Conservation (phyloP, 2,888 invertebrate species). For the Griposia aprilina region DNA sequence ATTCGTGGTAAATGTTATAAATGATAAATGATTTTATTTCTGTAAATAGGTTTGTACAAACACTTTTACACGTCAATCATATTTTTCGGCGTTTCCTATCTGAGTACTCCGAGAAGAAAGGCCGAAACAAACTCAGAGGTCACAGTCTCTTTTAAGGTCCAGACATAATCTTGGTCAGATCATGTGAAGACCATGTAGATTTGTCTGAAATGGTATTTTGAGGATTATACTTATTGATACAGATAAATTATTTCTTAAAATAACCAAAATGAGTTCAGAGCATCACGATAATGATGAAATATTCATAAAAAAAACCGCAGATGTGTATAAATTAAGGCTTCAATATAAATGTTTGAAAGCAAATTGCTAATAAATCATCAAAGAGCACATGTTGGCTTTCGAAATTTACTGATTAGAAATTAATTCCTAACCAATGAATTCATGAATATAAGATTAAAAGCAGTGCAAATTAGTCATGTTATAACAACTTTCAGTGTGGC, state of each 20-base stretch:
- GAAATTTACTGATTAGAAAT: not conserved
- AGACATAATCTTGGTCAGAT: too few species aligned
- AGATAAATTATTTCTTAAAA: not conserved
- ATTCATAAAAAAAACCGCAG: not conserved
- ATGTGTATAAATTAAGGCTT: not conserved
- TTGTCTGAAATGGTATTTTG: too few species aligned
- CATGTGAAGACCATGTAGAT: too few species aligned
- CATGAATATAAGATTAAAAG: not conserved
- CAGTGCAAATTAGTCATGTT: not conserved
- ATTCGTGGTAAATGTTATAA: not conserved
- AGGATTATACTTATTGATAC: too few species aligned
- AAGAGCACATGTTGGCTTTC: not conserved
- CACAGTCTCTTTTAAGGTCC: too few species aligned
- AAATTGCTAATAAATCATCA: not conserved
- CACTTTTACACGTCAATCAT: too few species aligned
- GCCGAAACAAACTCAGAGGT: too few species aligned
- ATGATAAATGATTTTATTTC: too few species aligned
- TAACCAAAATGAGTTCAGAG: not conserved
- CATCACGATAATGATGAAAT: not conserved
- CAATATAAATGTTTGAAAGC: not conserved
- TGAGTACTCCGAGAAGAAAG: too few species aligned
- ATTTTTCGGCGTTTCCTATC: too few species aligned
- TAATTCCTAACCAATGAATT: not conserved
- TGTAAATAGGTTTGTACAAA: too few species aligned
- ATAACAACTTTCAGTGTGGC: not conserved